Base-by-base conservation (phyloP, 92 coral and sea anemone species). In the Siderastrea radians region DNA sequence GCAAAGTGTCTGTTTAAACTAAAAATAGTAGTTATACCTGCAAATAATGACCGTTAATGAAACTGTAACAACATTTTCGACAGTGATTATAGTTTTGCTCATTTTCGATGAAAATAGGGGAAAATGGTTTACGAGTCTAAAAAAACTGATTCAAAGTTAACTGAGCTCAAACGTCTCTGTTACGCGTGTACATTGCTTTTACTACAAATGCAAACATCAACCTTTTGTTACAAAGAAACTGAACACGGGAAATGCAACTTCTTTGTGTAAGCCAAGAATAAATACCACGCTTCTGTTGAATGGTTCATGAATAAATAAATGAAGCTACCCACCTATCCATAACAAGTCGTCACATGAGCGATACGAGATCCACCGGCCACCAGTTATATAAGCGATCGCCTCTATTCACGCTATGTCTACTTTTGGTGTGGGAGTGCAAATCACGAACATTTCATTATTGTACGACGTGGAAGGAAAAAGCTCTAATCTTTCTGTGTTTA, bases 241-340 rank as follows among this genome's bases (percentile, higher is more conserved):
- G 17, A 7, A 80, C 50, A 26, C 12, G 5, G 55, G 7, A 4
- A 52, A 43, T 53, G 11, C 7, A 13, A 75, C 57, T 60, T 75
- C n/a, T 38, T 48, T 52, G 10, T 26, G 44, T 64, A 53, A 3
- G 47, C 13, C 45, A 17, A n/a, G 71, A 10, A 16, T 54, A 60
- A 10, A 16, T 54, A 60, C 69, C 86, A 82, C 86, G 86, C 78
- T 70, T 82, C 16, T 46, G 5, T 3, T 59, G 86, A 55, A 70
- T 71, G 86, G 68, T 71, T 82, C 47, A 82, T 82, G 11, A 82
- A 82, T 82, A 14, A 80, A 48, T 70, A n/a, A 82, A 70, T 2
- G 52, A 57, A 7, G 3, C 3, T 5, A 3, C 15, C 8, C 57
- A 54, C 57, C 12, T 58, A 11, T 26, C 67, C 44, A 49, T n/a